A percentile compares a stretch with the other conserved stretches of the same genome.
phyloP scores from a whole-genome alignment of 2,113 vertebrate genomes.

The Promerops cafer region DNA sequence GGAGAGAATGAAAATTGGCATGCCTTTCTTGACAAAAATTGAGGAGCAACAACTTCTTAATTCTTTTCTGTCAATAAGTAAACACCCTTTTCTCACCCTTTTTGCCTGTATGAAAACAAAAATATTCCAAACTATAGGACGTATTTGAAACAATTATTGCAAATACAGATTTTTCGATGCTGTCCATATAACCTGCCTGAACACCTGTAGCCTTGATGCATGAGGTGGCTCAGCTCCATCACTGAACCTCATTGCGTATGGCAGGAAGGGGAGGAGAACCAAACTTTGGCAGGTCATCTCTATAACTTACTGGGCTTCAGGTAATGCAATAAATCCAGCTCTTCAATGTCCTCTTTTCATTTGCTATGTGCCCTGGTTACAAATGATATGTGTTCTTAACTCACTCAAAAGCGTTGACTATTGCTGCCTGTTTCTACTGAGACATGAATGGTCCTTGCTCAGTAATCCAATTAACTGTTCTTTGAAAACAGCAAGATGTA shows the following conservation, averaged over 20 bases:
- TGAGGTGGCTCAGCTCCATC: background rate
- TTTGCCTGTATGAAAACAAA: background rate
- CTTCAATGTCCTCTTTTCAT: background rate
- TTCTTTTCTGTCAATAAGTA: background rate
- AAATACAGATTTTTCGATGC: background rate
- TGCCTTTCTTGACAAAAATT: background rate
- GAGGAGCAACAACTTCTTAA: background rate
- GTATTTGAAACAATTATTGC: background rate
- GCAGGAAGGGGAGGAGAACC: background rate
- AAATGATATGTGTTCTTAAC: background rate
- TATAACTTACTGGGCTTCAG: background rate
- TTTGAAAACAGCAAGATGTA: background rate
- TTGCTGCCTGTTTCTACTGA: background rate
- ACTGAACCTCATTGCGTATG: fast-evolving
- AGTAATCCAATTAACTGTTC: background rate
- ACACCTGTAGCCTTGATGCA: background rate
- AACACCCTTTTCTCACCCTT: background rate
- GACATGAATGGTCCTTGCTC: background rate
- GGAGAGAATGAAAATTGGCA: background rate
- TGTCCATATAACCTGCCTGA: background rate
- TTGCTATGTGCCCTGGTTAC: background rate
- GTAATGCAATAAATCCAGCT: background rate
- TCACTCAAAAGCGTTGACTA: background rate
- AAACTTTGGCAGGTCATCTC: background rate
- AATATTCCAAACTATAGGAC: background rate